A percentile compares a stretch with the other conserved stretches of the same genome.
Evolutionary conservation across 2,888 invertebrate species (phyloP).

Genomic region (Phaonia tiefii): DNA sequence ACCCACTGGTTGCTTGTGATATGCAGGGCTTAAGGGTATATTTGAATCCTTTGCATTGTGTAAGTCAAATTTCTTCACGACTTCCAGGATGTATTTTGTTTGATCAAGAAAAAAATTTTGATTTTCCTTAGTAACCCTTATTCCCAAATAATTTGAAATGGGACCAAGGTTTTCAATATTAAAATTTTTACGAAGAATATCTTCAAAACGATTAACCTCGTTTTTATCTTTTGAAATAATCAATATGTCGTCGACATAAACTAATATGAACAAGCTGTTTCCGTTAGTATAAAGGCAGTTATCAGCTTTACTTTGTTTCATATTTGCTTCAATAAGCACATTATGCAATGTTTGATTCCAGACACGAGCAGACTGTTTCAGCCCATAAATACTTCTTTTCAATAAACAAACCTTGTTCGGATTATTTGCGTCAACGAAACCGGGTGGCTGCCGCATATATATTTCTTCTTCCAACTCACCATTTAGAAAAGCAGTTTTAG

Average conservation of each 20-base stretch:
- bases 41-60: too few relatives aligned
- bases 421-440: constrained; percentile 15
- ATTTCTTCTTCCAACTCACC: constrained; percentile 38
- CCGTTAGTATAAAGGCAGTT: constrained; percentile 16
- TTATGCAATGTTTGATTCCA: constrained; percentile 51
- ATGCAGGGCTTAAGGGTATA: too few relatives aligned
- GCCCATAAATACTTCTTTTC: constrained; percentile 34
- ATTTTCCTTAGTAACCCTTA: too few relatives aligned
- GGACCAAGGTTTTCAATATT: too few relatives aligned
- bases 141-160: too few relatives aligned
- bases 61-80: too few relatives aligned
- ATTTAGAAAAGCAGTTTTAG: constrained; percentile 44
- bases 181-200: too few relatives aligned
- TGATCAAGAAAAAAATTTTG: too few relatives aligned
- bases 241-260: constrained; percentile 40
- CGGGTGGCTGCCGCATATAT: constrained; percentile 42
- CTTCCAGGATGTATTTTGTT: too few relatives aligned
- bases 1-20: too few relatives aligned
- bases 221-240: not conserved
- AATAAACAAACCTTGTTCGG: constrained; percentile 20
- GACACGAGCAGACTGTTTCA: constrained; percentile 41
- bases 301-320: constrained; percentile 19
- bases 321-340: constrained; percentile 2
- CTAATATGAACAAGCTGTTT: not conserved
- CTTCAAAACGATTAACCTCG: not conserved